These are phyloP conservation scores for Calcarius lapponicus DNA, from an alignment of 2,797 vertebrate genomes.

Conservation along the genomic window DNA sequence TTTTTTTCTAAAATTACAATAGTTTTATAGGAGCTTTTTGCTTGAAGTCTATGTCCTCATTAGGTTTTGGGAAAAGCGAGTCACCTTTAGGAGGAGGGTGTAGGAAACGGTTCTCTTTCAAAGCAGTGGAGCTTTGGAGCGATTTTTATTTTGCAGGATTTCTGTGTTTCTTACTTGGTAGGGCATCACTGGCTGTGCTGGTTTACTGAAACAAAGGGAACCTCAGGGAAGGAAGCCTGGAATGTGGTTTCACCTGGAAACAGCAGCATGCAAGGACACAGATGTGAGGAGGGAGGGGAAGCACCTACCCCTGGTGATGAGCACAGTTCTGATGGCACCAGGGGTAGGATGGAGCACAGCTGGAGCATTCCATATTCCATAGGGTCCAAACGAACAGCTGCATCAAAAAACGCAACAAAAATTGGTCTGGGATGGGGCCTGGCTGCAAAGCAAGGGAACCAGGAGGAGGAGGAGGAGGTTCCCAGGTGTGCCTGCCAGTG, in stretches of 20 bases:
- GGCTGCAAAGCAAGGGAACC: neutral
- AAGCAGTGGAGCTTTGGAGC: neutral
- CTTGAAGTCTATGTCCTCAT: neutral
- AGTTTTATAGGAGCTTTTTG: conserved; percentile 55
- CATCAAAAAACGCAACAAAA: neutral
- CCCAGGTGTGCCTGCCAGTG: neutral
- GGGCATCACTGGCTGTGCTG: neutral
- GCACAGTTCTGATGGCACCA: neutral
- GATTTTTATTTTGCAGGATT: neutral
- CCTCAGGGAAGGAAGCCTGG: conserved; percentile 14
- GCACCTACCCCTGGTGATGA: neutral
- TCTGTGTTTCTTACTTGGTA: neutral
- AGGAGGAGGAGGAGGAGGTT: neutral
- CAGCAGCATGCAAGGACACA: neutral
- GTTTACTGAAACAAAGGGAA: neutral
- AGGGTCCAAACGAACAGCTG: neutral
- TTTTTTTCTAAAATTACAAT: conserved; percentile 37
- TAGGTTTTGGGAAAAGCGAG: neutral
- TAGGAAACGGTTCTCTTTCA: neutral
- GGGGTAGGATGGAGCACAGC: neutral
- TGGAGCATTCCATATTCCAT: neutral
- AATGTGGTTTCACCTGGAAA: neutral
- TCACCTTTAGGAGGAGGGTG: neutral
- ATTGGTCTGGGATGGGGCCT: neutral
- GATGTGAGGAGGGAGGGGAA: neutral